Base-by-base conservation (phyloP, 2,888 invertebrate species). In the Dromius quadrimaculatus region DNA sequence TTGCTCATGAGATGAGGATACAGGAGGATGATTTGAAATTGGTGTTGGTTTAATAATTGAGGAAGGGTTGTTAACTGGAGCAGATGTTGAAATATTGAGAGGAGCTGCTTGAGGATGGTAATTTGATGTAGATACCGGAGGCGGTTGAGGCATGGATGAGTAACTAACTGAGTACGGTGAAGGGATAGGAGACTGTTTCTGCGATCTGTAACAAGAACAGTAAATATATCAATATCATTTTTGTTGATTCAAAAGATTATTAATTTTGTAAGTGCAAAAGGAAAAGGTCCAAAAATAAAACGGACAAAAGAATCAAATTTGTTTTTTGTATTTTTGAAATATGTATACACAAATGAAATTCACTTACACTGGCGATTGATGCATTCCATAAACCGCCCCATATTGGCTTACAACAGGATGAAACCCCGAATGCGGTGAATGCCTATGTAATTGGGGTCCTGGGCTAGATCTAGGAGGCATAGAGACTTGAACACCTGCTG, bases 371-470 rank as follows among this genome's bases (percentile, higher is more conserved):
- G 17, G 47, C 47, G 20, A 23, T 23, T 62, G 68, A 38, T 54
- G 66, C 19, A 68, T 59, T 8, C 28, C 17, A 32, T 68, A 59
- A 43, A 43, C 59, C 41, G 22, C 59, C 13, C 57, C 23, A 22
- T 41, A 41, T 13, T 38, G 41, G 22, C 41, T 62, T 13, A 62
- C 41, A 19, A 75, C 73, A 5, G 76, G 76, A 73, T 79, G 79
- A 65, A 78, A 75, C 68, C 74, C 74, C 13, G 78, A 73, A 71
- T 77, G 80, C 6, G 87, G 80, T 82, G 87, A 79, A 80, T 87
- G 77, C 83, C 87, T 74, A 84, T 88, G 81, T 83, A 87, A 72
- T 32, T 76, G 87, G 75, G 79, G 87, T 34, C 76, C 87, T 75
- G 79, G 87, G 84, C 78, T 87, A 82, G 79, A 87, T 82, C 87